Percentiles rank a stretch among this genome's conserved stretches.
These are phyloP conservation scores for Chrysolina americana DNA, from an alignment of 2,888 invertebrate genomes.

Conservation along the genomic window DNA sequence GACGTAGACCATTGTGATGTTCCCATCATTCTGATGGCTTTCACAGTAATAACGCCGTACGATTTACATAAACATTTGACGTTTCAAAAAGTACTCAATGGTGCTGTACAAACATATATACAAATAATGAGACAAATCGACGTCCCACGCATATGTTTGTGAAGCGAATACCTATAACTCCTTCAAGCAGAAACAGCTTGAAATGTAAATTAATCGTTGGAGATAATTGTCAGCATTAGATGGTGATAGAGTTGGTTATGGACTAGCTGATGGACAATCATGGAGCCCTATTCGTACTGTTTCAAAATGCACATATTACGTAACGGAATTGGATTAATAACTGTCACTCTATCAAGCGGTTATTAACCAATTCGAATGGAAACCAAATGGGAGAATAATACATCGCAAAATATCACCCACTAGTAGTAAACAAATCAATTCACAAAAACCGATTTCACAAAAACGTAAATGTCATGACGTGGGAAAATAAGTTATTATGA, in stretches of 20 bases:
- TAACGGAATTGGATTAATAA: slow-evolving; percentile 2
- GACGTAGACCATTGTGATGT: slow-evolving; percentile 19
- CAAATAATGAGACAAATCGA: slow-evolving; percentile 14
- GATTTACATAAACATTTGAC: slow-evolving; percentile 11
- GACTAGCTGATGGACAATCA: slow-evolving; percentile 5
- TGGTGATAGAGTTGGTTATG: background rate
- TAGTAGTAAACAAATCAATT: background rate
- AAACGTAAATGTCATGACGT: background rate
- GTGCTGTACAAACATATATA: slow-evolving; percentile 6
- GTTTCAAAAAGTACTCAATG: slow-evolving; percentile 8
- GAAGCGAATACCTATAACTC: slow-evolving; percentile 6
- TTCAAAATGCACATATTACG: slow-evolving; percentile 11
- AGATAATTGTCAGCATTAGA: slow-evolving; percentile 3
- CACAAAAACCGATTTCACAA: background rate
- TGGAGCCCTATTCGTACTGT: background rate
- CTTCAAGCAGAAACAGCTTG: slow-evolving; percentile 6
- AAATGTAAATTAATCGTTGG: slow-evolving; percentile 1
- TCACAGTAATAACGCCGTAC: background rate
- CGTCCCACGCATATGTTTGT: background rate
- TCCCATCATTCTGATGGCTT: slow-evolving; percentile 20
- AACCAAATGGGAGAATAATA: background rate
- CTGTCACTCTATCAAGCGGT: slow-evolving; percentile 3
- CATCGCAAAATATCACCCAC: background rate
- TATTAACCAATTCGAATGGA: background rate
- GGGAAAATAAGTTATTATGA: background rate